Evolutionary conservation across 2,888 invertebrate species (phyloP).

Genomic region (Steinernema carpocapsae): DNA sequence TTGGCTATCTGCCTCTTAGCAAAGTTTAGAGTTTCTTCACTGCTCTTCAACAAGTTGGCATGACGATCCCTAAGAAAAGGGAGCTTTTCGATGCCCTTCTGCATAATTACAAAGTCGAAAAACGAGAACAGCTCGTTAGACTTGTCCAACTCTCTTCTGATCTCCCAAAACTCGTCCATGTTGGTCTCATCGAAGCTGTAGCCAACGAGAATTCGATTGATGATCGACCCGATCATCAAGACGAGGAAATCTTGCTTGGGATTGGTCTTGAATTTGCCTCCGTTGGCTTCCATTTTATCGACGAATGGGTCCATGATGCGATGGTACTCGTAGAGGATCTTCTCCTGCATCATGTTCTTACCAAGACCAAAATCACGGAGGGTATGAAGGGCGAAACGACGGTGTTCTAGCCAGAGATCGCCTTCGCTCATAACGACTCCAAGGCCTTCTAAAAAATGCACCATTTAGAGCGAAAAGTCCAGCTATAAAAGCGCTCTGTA

Average conservation of each 20-base stretch:
- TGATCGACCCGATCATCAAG: conserved; percentile 4
- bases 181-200: conserved; percentile 14
- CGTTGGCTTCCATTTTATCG: not conserved
- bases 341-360: conserved; percentile 29
- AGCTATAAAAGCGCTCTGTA: too few relatives aligned
- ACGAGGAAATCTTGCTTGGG: not conserved
- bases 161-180: conserved; percentile 13
- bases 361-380: conserved; percentile 42
- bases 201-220: conserved; percentile 9
- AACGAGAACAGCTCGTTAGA: not conserved
- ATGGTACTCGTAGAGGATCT: conserved; percentile 25
- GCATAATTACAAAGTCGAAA: not conserved
- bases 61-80: not conserved
- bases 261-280: not conserved
- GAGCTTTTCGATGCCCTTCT: not conserved
- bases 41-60: not conserved
- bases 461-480: too few relatives aligned
- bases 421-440: conserved; percentile 20
- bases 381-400: conserved; percentile 37
- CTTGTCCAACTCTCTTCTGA: not conserved
- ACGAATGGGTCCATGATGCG: not conserved
- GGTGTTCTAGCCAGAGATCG: conserved; percentile 38
- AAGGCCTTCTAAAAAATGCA: not conserved
- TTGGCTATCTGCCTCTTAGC: conserved; percentile 4
- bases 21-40: not conserved